phyloP scores from a whole-genome alignment of 2,113 vertebrate species.

The Pogona vitticeps region DNA sequence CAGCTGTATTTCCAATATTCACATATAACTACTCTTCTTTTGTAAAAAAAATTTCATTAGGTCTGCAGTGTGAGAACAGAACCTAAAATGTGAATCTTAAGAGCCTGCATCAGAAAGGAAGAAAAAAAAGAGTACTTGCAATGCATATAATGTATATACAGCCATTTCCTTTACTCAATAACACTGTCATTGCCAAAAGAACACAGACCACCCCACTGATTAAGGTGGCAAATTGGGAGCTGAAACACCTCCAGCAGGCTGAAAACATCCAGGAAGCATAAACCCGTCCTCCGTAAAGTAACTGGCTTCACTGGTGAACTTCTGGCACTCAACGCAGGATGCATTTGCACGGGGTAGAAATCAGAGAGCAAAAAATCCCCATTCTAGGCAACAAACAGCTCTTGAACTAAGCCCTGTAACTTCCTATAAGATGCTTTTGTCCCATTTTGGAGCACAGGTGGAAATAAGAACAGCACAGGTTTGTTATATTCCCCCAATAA shows the following conservation, averaged over 20 bases:
- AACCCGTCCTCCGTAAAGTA: too few relatives aligned
- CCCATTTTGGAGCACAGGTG: not conserved
- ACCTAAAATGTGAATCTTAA: not conserved
- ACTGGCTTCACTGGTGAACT: too few relatives aligned
- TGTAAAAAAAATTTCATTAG: not conserved
- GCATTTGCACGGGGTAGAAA: not conserved
- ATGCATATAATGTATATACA: not conserved
- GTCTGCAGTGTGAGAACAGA: not conserved
- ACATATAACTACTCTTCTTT: not conserved
- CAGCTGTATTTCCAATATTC: not conserved
- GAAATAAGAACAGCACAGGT: not conserved
- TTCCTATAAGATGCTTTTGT: not conserved
- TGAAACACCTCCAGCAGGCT: too few relatives aligned
- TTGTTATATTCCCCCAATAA: too few relatives aligned
- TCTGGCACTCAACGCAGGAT: too few relatives aligned
- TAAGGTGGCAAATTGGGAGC: too few relatives aligned
- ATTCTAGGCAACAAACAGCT: not conserved
- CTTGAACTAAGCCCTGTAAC: not conserved
- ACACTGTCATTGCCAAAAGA: not conserved
- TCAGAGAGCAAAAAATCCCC: not conserved
- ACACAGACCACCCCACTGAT: too few relatives aligned
- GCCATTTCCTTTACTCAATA: not conserved
- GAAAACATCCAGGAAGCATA: too few relatives aligned
- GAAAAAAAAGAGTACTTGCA: conserved; percentile 3
- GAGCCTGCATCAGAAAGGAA: not conserved